Evolutionary conservation across 2,113 vertebrate species (phyloP), one percentile per base, ranked within the genome.

Genomic region (Rhombomys opimus): DNA sequence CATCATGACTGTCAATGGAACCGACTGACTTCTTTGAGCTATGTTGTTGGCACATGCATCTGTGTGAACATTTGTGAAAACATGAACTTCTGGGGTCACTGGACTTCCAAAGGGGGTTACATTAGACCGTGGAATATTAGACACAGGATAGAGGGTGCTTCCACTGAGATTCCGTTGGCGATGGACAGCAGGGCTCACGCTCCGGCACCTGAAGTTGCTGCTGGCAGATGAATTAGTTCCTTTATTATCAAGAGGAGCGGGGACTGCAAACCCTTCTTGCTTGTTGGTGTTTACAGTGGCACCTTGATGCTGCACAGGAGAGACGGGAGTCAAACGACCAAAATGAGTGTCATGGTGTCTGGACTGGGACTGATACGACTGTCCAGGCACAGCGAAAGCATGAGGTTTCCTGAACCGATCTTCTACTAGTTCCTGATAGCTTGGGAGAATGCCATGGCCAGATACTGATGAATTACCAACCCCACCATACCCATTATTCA

Each of bases 1-100:
- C 99, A 99, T 99, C 99, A 99, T 99, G 94, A 99, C 98, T n/a
- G 99, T 99, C 96, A 99, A 98, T 0, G 99, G 99, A 96, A 99
- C 99, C 0, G 99, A 99, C 46, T 99, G 99, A 98, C 99, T 99
- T 98, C 99, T 99, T 96, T 99, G 99, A 80, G 99, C 99, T 97
- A 99, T 98, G 98, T 98, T 99, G 97, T 98, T 99, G 98, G 99
- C 98, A 96, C 99, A 98, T 30, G 98, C 95, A 92, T 99, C 99
- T 85, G 98, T 91, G 32, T 99, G 99, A 97, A 98, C 98, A 96
- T 98, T 99, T 95, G 98, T 98, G 70, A 99, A 99, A 93, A 99
- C 98, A 46, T 99, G 99, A 97, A 99, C 97, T 97, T 99, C 99
- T 0, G 99, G 99, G 22, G 99, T 98, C 54, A 99, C 98, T 0